phyloP scores from a whole-genome alignment of 1,140 invertebrate genomes.

The Diploscapter pachys region DNA sequence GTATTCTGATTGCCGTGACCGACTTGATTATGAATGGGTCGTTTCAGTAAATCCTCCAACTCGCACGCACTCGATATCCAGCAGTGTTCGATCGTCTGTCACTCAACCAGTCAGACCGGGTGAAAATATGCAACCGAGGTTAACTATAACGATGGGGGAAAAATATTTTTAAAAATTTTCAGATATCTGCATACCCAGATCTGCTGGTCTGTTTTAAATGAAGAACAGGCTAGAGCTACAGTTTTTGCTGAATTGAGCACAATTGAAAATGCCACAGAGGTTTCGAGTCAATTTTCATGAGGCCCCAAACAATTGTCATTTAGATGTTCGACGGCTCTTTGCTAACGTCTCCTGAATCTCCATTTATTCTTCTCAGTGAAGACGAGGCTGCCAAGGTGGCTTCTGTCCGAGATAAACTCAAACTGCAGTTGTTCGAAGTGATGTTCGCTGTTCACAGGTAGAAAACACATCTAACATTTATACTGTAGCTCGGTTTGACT shows the following conservation, averaged over 20 bases:
- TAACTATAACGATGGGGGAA: no score
- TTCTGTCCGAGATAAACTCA: slow-evolving; percentile 24
- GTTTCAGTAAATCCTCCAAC: no score
- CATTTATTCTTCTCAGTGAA: slow-evolving; percentile 2
- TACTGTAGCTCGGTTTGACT: no score
- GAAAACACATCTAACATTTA: not conserved
- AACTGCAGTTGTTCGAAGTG: slow-evolving; percentile 27
- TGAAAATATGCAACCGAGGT: slow-evolving; percentile 33
- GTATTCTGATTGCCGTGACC: no score
- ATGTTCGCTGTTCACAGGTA: slow-evolving; percentile 21
- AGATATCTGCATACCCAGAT: slow-evolving; percentile 10
- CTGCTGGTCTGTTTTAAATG: slow-evolving; percentile 31
- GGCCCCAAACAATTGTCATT: no score
- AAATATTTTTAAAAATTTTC: no score
- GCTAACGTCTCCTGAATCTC: no score
- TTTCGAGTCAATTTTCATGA: no score
- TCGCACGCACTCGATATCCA: slow-evolving; percentile 2
- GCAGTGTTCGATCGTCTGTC: slow-evolving; percentile 16
- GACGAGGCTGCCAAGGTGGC: slow-evolving; percentile 15
- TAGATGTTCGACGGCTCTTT: no score
- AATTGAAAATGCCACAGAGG: no score
- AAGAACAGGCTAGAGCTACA: slow-evolving; percentile 28
- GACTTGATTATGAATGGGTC: no score
- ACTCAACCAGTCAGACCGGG: slow-evolving; percentile 30
- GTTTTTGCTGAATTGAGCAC: slow-evolving; percentile 15